Percentiles rank a stretch among this genome's conserved stretches.
Conservation (phyloP, 2,113 vertebrate species). For the Brachypteracias leptosomus region DNA sequence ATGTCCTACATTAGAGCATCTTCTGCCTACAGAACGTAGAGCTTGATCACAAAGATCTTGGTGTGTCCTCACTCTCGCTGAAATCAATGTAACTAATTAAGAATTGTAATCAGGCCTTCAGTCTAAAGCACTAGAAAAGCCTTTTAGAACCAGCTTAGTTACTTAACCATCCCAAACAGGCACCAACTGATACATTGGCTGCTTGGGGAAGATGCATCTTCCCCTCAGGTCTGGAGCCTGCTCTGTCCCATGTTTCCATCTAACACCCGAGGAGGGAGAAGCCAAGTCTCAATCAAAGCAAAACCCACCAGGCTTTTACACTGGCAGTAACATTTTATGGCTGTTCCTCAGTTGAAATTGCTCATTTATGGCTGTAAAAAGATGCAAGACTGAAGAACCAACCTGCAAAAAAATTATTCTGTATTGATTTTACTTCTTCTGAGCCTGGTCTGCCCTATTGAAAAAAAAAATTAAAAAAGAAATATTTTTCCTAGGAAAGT, state of each 20-base stretch:
- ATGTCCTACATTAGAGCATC: constrained; percentile 31
- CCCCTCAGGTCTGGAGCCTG: background rate
- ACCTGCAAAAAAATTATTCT: background rate
- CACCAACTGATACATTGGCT: background rate
- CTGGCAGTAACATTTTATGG: background rate
- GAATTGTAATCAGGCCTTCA: constrained; percentile 20
- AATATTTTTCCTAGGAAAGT: background rate
- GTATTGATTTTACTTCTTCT: background rate
- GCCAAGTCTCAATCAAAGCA: background rate
- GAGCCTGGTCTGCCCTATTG: background rate
- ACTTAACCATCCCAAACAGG: background rate
- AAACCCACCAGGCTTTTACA: background rate
- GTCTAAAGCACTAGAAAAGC: background rate
- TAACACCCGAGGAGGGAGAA: background rate
- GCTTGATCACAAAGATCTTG: background rate
- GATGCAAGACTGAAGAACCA: background rate
- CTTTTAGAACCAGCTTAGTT: background rate
- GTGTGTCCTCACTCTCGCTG: background rate
- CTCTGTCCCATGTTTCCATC: background rate
- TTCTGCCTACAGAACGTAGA: constrained; percentile 18
- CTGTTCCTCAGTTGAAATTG: background rate
- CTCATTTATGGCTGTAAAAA: background rate
- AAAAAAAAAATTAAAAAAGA: background rate
- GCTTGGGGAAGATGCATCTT: background rate
- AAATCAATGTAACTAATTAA: constrained; percentile 34